Evolutionary conservation across 2,888 invertebrate genomes (phyloP).

Genomic region (Cyclophora albipunctata): DNA sequence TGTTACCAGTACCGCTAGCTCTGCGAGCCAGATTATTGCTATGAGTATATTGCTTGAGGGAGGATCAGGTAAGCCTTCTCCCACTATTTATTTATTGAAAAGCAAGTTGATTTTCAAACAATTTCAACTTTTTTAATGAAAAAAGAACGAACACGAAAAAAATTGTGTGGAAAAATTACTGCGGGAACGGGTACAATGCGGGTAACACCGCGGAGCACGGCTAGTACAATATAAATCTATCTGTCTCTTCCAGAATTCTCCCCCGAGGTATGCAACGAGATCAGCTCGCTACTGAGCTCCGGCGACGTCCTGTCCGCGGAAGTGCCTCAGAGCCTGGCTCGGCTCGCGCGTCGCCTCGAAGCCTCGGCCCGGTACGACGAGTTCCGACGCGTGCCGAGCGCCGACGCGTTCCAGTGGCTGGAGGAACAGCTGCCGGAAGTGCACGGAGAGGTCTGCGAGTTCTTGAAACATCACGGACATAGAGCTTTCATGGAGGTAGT

Average conservation of each 20-base stretch:
- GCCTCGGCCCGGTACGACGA: conserved; percentile 55
- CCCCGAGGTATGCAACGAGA: conserved; percentile 80
- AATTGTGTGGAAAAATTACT: no score
- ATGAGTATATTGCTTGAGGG: conserved; percentile 72
- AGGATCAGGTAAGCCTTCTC: conserved; percentile 42
- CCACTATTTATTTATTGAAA: background rate
- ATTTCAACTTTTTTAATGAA: no score
- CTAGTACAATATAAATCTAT: no score
- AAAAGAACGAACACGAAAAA: no score
- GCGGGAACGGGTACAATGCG: no score
- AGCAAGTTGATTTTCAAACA: background rate
- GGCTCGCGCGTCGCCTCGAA: conserved; percentile 58
- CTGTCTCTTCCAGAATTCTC: conserved; percentile 70
- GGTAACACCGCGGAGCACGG: no score
- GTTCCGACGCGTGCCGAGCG: conserved; percentile 63
- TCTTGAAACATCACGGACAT: conserved; percentile 83
- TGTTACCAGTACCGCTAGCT: conserved; percentile 59
- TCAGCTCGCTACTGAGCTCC: conserved; percentile 79
- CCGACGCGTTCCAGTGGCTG: conserved; percentile 76
- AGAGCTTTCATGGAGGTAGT: conserved; percentile 78
- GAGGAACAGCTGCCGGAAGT: conserved; percentile 62
- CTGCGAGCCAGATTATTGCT: conserved; percentile 71
- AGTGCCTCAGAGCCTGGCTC: conserved; percentile 75
- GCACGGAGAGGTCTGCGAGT: conserved; percentile 65
- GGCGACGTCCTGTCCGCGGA: conserved; percentile 85